Evolutionary conservation across 2,888 invertebrate species (phyloP).

Genomic region (Dioctria linearis): DNA sequence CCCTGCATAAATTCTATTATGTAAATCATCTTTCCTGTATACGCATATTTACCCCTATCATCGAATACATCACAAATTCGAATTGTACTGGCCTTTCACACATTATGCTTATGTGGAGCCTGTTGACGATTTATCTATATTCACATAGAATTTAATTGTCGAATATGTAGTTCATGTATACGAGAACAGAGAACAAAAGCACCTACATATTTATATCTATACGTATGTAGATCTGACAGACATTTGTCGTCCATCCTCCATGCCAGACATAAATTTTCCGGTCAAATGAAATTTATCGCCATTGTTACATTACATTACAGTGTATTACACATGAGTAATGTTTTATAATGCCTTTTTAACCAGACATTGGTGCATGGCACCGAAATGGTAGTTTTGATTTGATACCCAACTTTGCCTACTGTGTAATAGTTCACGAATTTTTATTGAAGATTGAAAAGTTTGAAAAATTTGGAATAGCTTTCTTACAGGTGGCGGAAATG

Average conservation of each 20-base stretch:
- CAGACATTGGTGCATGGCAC: not conserved
- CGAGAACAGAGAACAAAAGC: not conserved
- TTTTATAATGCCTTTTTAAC: not conserved
- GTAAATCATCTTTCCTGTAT: not conserved
- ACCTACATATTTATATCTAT: not conserved
- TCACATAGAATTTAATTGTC: not conserved
- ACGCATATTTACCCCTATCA: not conserved
- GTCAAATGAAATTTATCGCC: slow-evolving; percentile 16
- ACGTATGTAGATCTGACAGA: not conserved
- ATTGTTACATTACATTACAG: slow-evolving; percentile 1
- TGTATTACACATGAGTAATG: not conserved
- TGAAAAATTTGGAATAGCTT: too few species aligned
- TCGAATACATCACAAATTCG: not conserved
- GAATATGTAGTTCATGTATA: not conserved
- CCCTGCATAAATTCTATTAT: slow-evolving; percentile 7
- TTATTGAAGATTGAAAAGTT: too few species aligned
- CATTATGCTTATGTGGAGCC: not conserved
- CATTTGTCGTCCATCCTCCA: slow-evolving; percentile 8
- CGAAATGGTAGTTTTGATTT: too few species aligned
- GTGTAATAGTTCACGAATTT: too few species aligned
- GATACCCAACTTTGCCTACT: too few species aligned
- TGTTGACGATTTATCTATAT: slow-evolving; percentile 16
- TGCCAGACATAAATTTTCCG: slow-evolving; percentile 14
- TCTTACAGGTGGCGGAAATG: too few species aligned
- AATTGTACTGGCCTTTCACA: not conserved